These are phyloP conservation scores for Caenorhabditis parvicauda DNA, from an alignment of 2,888 invertebrate species.

Conservation along the genomic window DNA sequence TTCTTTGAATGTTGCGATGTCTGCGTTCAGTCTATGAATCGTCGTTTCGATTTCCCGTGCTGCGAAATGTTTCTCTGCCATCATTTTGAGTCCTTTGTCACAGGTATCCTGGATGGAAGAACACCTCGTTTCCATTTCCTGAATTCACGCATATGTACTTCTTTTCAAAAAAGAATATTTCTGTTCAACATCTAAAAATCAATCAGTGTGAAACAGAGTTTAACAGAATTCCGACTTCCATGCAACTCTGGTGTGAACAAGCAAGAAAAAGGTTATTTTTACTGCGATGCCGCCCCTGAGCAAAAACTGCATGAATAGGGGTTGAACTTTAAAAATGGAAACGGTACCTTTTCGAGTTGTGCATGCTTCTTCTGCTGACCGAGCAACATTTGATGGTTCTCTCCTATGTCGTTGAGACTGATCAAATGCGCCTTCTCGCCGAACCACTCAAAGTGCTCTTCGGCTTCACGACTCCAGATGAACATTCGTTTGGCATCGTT, in stretches of 20 bases:
- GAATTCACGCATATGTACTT: too few species aligned
- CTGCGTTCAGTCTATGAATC: constrained; percentile 65
- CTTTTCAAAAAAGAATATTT: too few species aligned
- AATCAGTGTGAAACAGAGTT: too few species aligned
- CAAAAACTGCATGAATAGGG: too few species aligned
- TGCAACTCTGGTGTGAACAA: too few species aligned
- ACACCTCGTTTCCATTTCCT: constrained; percentile 49
- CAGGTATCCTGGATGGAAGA: constrained; percentile 44
- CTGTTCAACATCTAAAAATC: too few species aligned
- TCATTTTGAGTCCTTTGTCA: constrained; percentile 44
- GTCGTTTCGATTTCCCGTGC: constrained; percentile 74
- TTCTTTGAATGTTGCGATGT: constrained; percentile 27
- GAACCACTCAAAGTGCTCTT: constrained; percentile 89
- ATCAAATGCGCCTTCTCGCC: constrained; percentile 84
- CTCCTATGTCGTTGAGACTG: constrained; percentile 91
- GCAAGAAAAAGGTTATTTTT: background rate
- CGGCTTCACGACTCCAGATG: constrained; percentile 85
- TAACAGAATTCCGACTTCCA: too few species aligned
- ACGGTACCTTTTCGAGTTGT: constrained; percentile 82
- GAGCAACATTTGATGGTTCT: constrained; percentile 72
- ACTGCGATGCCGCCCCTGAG: too few species aligned
- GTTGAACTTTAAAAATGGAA: background rate
- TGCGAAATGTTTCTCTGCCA: constrained; percentile 76
- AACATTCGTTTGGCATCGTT: constrained; percentile 85
- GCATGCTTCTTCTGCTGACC: constrained; percentile 89